These are phyloP conservation scores for Oligia fasciuncula DNA, from an alignment of 2,888 invertebrate genomes.

Conservation along the genomic window DNA sequence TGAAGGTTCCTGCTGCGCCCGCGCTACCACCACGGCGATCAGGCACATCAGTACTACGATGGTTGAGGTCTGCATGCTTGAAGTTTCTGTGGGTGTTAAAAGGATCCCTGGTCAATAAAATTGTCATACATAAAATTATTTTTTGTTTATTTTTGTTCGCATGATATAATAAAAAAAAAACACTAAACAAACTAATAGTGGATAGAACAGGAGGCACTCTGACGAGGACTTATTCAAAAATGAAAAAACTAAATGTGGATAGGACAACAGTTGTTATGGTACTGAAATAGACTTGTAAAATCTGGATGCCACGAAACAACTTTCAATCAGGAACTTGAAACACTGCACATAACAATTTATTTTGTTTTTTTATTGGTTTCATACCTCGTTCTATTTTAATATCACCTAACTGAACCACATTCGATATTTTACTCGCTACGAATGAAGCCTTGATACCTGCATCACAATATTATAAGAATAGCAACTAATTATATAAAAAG, in stretches of 20 bases:
- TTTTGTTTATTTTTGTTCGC: not conserved
- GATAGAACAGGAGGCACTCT: not conserved
- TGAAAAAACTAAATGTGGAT: not conserved
- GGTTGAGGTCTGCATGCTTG: slow-evolving; percentile 84
- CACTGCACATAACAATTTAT: not conserved
- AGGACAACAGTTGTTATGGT: not conserved
- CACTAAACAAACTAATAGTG: not conserved
- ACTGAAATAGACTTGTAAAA: slow-evolving; percentile 4
- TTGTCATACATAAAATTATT: not conserved
- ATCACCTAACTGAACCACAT: slow-evolving; percentile 13
- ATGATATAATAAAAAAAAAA: too few species aligned
- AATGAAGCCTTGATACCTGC: slow-evolving; percentile 21
- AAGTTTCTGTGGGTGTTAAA: slow-evolving; percentile 66
- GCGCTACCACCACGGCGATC: slow-evolving; percentile 79
- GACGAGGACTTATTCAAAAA: not conserved
- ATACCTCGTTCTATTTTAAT: slow-evolving; percentile 2
- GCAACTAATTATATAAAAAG: not conserved
- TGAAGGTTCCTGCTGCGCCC: slow-evolving; percentile 66
- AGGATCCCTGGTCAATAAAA: not conserved
- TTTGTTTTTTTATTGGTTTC: not conserved
- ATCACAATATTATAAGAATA: not conserved
- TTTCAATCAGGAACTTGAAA: slow-evolving; percentile 51
- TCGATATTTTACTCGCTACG: slow-evolving; percentile 12
- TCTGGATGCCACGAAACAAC: slow-evolving; percentile 42
- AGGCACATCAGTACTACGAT: slow-evolving; percentile 83